Conservation (phyloP, 2,888 invertebrate genomes). For the Cosmia pyralina region DNA sequence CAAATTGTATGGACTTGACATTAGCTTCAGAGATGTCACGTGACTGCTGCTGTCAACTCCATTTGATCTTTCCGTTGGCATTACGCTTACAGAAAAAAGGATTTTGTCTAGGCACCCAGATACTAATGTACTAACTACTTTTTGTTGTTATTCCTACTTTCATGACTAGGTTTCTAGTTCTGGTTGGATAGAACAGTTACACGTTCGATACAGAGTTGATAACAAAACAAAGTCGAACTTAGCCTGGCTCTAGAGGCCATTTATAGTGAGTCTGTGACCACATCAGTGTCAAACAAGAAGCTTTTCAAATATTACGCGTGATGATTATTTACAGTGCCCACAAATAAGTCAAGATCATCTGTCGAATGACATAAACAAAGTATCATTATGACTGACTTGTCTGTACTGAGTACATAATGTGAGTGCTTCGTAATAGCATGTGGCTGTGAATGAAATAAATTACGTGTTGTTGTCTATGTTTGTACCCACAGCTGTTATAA, state of each 20-base stretch:
- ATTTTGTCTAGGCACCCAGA: not conserved
- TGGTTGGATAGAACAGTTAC: not conserved
- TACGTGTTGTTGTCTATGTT: not conserved
- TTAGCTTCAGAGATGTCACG: too few relatives aligned
- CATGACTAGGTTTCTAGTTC: not conserved
- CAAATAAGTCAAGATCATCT: not conserved
- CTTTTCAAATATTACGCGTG: not conserved
- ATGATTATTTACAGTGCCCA: not conserved
- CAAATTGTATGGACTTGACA: too few relatives aligned
- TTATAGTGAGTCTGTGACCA: not conserved
- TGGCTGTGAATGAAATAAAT: conserved; percentile 19
- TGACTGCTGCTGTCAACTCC: too few relatives aligned
- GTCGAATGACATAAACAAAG: not conserved
- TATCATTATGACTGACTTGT: conserved; percentile 1
- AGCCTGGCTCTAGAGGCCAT: not conserved
- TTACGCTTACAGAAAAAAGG: too few relatives aligned
- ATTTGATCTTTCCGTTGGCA: too few relatives aligned
- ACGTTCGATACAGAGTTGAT: not conserved
- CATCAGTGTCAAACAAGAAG: conserved; percentile 10
- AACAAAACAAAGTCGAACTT: not conserved
- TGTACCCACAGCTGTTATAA: not conserved
- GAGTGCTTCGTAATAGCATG: conserved; percentile 7
- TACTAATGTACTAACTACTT: not conserved
- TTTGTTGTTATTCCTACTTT: not conserved
- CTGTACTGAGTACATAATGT: not conserved